Conservation (phyloP, 2,797 vertebrate genomes). For the Cichlasoma orientale region DNA sequence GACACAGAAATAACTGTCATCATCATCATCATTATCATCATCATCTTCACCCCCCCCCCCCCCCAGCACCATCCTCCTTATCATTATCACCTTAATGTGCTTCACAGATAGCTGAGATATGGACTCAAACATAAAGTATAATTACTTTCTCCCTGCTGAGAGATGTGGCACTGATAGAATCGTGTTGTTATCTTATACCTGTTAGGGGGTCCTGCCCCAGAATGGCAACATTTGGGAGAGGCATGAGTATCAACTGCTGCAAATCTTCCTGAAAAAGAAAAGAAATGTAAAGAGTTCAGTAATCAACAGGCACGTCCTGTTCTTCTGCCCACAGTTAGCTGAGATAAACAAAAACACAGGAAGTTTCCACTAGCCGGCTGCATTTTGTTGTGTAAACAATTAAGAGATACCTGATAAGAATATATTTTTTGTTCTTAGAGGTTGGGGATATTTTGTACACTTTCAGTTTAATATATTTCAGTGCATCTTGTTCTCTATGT, state of each 20-base stretch:
- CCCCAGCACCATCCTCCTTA: constrained; percentile 22
- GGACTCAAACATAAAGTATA: constrained; percentile 54
- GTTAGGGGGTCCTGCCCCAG: constrained; percentile 88
- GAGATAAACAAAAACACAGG: constrained; percentile 28
- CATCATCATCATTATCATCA: constrained; percentile 55
- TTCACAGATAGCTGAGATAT: constrained; percentile 61
- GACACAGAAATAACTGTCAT: constrained; percentile 64
- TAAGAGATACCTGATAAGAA: constrained; percentile 19
- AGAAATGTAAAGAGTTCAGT: constrained; percentile 14
- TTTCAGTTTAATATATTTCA: constrained; percentile 9
- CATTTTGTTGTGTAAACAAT: constrained; percentile 66
- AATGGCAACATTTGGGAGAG: constrained; percentile 87
- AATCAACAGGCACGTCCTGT: not conserved
- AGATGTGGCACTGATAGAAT: constrained; percentile 56
- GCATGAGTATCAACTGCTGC: constrained; percentile 88
- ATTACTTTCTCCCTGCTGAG: constrained; percentile 59
- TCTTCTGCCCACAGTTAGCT: constrained; percentile 20
- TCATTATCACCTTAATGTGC: constrained; percentile 69
- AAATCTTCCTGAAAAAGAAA: constrained; percentile 84
- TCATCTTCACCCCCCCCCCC: constrained; percentile 20
- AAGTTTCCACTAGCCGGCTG: constrained; percentile 48
- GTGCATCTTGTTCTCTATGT: not conserved
- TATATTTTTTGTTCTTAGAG: not conserved
- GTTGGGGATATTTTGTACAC: not conserved
- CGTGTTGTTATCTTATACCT: constrained; percentile 79